These are phyloP conservation scores for Barnardius zonarius DNA, from an alignment of 2,113 vertebrate species.

Conservation along the genomic window DNA sequence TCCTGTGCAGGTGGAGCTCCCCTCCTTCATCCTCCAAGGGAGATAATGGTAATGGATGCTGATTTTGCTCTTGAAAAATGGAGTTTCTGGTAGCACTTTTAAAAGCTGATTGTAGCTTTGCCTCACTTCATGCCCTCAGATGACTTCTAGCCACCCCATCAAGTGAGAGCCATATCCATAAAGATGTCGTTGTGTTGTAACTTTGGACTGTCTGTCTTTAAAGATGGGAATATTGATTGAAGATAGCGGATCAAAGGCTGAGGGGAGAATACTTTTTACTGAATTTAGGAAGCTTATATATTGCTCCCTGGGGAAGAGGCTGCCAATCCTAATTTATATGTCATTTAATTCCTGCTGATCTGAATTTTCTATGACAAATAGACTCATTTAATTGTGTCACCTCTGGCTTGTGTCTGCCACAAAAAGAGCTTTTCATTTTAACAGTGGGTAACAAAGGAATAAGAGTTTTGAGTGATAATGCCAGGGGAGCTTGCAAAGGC, in stretches of 20 bases:
- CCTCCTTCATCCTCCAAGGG: background rate
- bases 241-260: slow-evolving; percentile 43
- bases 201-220: background rate
- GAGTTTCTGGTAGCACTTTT: background rate
- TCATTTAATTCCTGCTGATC: slow-evolving; percentile 64
- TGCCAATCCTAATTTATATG: slow-evolving; percentile 67
- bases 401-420: slow-evolving; percentile 56
- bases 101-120: background rate
- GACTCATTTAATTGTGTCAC: slow-evolving; percentile 68
- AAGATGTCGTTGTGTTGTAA: background rate
- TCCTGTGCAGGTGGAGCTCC: fast-evolving
- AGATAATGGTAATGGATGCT: background rate
- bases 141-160: background rate
- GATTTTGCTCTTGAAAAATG: background rate
- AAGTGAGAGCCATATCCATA: background rate
- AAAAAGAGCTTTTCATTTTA: slow-evolving; percentile 59
- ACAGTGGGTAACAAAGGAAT: slow-evolving; percentile 35
- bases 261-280: slow-evolving; percentile 16
- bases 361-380: slow-evolving; percentile 71
- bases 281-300: slow-evolving; percentile 61
- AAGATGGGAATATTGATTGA: slow-evolving; percentile 29
- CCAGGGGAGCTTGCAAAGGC: slow-evolving; percentile 35
- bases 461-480: slow-evolving; percentile 44
- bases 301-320: slow-evolving; percentile 1
- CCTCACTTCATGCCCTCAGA: background rate